Evolutionary conservation across 2,888 invertebrate genomes (phyloP), one percentile per base, ranked within the genome.

Genomic region (Hemaris fuciformis): DNA sequence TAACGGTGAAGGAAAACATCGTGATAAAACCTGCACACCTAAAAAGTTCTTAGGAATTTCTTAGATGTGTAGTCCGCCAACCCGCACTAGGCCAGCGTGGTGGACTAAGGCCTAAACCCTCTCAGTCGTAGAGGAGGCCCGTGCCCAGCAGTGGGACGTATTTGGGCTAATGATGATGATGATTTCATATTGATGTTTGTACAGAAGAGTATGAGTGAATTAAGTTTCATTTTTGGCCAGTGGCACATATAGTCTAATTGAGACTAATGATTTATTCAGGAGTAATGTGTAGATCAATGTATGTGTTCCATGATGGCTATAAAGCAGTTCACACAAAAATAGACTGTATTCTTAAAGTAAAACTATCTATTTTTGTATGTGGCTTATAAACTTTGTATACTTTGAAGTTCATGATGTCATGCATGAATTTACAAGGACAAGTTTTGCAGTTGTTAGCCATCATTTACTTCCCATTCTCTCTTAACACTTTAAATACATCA

Each of bases 161-260:
- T n/a, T n/a, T n/a, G n/a, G n/a, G n/a, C n/a, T n/a, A n/a, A n/a
- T n/a, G n/a, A n/a, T n/a, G n/a, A n/a, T n/a, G n/a, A n/a, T n/a
- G n/a, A 38, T 45, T 22, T 4, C 5, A 45, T 2, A 13, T 22
- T 23, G 22, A 27, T 2, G 48, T 48, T 27, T 15, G 8, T n/a
- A 38, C 3, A n/a, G 3, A 15, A 22, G 1, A 23, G 6, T 4
- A 27, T 53, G 15, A 65, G 74, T 76, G 63, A 79, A 78, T 81
- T 68, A 72, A 77, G 75, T 81, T 83, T 81, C 80, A 84, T 82
- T 83, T 85, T 81, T 65, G 72, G 75, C 69, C 75, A 77, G 69
- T 78, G 77, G 74, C 72, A 79, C 76, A 73, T 79, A 69, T 74
- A 75, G 73, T 53, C 80, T 88, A 88, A 89, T 89, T 89, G 84